Percentiles rank a stretch among this genome's conserved stretches.
These are phyloP conservation scores for Drosophila nigromelanica DNA, from an alignment of 1,140 invertebrate genomes.

Conservation along the genomic window DNA sequence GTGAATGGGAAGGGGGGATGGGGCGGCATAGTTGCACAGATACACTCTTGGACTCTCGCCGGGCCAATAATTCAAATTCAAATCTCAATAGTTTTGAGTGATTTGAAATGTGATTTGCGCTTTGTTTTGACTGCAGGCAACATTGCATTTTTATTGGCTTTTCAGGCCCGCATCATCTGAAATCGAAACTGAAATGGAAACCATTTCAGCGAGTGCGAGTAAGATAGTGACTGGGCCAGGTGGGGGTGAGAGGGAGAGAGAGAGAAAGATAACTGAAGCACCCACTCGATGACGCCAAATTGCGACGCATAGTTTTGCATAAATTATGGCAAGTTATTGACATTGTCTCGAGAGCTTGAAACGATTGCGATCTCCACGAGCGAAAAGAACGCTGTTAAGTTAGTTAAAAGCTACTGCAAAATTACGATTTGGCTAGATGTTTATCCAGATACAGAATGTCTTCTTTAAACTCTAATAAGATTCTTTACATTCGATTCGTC, in stretches of 20 bases:
- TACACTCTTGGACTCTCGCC: constrained; percentile 21
- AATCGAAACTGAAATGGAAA: constrained; percentile 27
- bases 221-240: not conserved
- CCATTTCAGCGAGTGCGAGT: not conserved
- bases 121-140: constrained; percentile 65
- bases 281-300: constrained; percentile 69
- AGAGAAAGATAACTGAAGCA: constrained; percentile 18
- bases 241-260: not conserved
- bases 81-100: constrained; percentile 77
- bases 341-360: constrained; percentile 21
- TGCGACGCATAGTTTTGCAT: constrained; percentile 62
- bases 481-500: too few species aligned
- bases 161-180: constrained; percentile 66
- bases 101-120: constrained; percentile 74
- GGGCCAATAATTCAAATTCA: constrained; percentile 78
- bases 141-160: constrained; percentile 63
- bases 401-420: constrained; percentile 16
- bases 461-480: too few species aligned
- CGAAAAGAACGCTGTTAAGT: not conserved
- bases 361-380: too few species aligned
- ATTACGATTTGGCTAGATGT: too few species aligned
- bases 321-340: constrained; percentile 55
- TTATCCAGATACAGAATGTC: too few species aligned
- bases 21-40: not conserved
- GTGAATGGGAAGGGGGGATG: too few species aligned